Percentiles rank a stretch among this genome's conserved stretches.
Evolutionary conservation across 2,797 vertebrate species (phyloP).

Genomic region (Hapalemur alaotrensis): DNA sequence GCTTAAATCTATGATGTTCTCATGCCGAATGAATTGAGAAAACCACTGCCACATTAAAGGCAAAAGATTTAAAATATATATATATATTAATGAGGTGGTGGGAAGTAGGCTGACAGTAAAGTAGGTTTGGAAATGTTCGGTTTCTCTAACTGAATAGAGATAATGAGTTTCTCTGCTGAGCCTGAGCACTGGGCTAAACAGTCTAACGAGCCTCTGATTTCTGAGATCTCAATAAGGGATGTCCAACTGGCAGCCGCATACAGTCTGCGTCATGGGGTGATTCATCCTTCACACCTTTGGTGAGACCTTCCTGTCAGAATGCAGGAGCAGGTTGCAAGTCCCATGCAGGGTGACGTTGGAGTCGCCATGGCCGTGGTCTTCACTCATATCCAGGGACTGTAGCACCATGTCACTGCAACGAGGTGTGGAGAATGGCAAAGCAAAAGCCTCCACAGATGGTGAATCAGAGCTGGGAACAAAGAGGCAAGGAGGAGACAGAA

Average conservation of each 20-base stretch:
- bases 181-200: background rate
- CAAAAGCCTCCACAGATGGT: background rate
- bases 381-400: background rate
- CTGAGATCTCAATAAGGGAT: slow-evolving; percentile 48
- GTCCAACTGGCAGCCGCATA: slow-evolving; percentile 20
- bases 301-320: background rate
- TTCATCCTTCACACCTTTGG: slow-evolving; percentile 46
- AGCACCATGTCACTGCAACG: background rate
- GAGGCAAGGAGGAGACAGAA: background rate
- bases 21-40: slow-evolving; percentile 50
- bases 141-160: slow-evolving; percentile 63
- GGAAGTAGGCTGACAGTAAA: slow-evolving; percentile 51
- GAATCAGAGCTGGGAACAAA: background rate
- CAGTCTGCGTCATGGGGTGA: slow-evolving; percentile 14
- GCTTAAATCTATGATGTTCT: background rate
- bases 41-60: slow-evolving; percentile 80
- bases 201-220: slow-evolving; percentile 23
- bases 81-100: slow-evolving; percentile 67
- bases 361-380: background rate
- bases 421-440: background rate
- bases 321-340: background rate
- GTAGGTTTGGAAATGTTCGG: slow-evolving; percentile 44
- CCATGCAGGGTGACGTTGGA: background rate
- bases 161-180: slow-evolving; percentile 63
- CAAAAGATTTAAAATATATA: slow-evolving; percentile 56